Percentiles rank a stretch among this genome's conserved stretches.
Conservation (phyloP, 2,797 vertebrate species). For the Odontamblyopus rebecca region DNA sequence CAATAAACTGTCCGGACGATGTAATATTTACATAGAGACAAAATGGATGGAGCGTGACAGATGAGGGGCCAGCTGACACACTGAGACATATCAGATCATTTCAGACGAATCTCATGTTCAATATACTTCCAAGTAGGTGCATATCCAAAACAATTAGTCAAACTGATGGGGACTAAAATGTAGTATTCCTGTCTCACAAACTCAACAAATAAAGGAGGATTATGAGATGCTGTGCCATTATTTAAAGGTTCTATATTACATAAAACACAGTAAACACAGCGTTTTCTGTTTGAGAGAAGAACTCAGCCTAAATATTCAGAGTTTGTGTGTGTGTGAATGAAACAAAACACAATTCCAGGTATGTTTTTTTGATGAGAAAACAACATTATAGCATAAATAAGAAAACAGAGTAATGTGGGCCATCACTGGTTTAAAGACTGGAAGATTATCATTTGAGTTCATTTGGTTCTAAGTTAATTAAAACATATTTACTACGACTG, state of each 20-base stretch:
- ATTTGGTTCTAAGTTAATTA: constrained; percentile 3
- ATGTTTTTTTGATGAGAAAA: too few relatives aligned
- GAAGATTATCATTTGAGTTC: not conserved
- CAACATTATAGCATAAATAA: too few relatives aligned
- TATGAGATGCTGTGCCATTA: not conserved
- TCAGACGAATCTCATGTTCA: not conserved
- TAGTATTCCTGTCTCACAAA: not conserved
- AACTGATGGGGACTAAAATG: not conserved
- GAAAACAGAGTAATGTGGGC: too few relatives aligned
- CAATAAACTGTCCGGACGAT: constrained; percentile 20
- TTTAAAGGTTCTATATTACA: too few relatives aligned
- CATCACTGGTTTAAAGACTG: too few relatives aligned
- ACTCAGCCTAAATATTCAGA: too few relatives aligned
- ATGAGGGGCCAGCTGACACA: constrained; percentile 28
- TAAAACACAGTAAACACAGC: too few relatives aligned
- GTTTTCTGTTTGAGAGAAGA: too few relatives aligned
- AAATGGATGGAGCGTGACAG: constrained; percentile 20
- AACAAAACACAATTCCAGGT: too few relatives aligned
- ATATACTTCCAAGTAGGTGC: not conserved
- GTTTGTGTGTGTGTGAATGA: too few relatives aligned
- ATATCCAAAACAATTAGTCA: not conserved
- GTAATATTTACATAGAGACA: constrained; percentile 30
- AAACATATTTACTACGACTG: not conserved
- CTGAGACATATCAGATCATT: not conserved
- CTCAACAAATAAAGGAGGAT: not conserved